Evolutionary conservation across 2,113 vertebrate species (phyloP).

Genomic region (Ciconia boyciana): DNA sequence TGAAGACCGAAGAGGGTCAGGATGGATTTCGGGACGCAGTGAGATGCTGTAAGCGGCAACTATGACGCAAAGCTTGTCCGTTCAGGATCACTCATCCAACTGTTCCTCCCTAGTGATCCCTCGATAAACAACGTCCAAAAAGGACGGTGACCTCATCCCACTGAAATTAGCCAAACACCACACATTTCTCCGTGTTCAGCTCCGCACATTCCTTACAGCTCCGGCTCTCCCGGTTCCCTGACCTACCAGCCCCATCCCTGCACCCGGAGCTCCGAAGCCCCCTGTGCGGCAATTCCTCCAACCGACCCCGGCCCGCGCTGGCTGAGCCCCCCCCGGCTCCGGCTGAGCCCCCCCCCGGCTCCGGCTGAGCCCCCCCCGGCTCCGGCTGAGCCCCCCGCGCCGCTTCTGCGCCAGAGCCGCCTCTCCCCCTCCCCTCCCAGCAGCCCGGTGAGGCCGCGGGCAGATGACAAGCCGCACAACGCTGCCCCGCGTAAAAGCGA

Average conservation of each 20-base stretch:
- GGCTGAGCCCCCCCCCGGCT: background rate
- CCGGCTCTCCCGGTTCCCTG: background rate
- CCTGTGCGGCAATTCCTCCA: background rate
- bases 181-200: conserved; percentile 36
- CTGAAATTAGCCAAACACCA: conserved; percentile 57
- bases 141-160: conserved; percentile 49
- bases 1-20: background rate
- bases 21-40: background rate
- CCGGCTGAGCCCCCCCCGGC: background rate
- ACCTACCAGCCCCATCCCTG: background rate
- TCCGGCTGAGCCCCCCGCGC: background rate
- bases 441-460: background rate
- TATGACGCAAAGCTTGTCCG: conserved; percentile 46
- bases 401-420: background rate
- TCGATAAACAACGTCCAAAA: conserved; percentile 48
- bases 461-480: background rate
- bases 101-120: conserved; percentile 47
- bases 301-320: background rate
- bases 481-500: background rate
- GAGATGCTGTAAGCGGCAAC: conserved; percentile 31
- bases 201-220: background rate
- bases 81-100: conserved; percentile 49
- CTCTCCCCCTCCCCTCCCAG: background rate
- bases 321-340: background rate
- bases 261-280: background rate